These are phyloP conservation scores for Dioctria linearis DNA, from an alignment of 2,888 invertebrate species.

Conservation along the genomic window DNA sequence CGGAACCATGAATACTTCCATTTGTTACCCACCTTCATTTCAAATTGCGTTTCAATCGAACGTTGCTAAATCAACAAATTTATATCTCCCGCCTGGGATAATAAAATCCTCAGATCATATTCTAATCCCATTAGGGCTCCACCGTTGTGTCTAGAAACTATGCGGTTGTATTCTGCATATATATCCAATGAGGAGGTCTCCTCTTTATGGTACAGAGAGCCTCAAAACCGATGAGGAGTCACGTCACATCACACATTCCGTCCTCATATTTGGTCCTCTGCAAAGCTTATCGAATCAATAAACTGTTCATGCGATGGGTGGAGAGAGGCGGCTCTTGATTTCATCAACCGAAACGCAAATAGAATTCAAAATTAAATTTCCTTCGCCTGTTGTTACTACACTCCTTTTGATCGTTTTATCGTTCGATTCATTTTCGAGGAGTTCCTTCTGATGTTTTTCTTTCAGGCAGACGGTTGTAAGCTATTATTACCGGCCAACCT, in stretches of 20 bases:
- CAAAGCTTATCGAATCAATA: conserved; percentile 44
- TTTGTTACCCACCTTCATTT: conserved; percentile 2
- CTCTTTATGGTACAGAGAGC: background rate
- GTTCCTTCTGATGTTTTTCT: conserved; percentile 18
- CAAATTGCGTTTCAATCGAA: conserved; percentile 28
- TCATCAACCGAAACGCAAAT: conserved; percentile 51
- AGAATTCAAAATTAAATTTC: conserved; percentile 51
- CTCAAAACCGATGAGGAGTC: background rate
- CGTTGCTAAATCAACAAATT: conserved; percentile 38
- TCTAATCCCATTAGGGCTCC: conserved; percentile 39
- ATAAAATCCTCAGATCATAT: conserved; percentile 42
- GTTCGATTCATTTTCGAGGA: conserved; percentile 36
- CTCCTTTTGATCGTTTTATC: conserved; percentile 27
- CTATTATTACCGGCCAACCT: conserved; percentile 13
- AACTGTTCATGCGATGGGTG: conserved; percentile 31
- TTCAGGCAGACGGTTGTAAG: conserved; percentile 19
- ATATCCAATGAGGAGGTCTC: background rate
- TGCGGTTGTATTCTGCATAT: background rate
- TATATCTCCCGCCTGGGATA: conserved; percentile 32
- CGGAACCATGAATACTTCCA: background rate
- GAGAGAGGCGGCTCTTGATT: conserved; percentile 32
- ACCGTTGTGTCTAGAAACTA: conserved; percentile 25
- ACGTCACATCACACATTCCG: conserved; percentile 41
- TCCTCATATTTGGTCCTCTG: conserved; percentile 44
- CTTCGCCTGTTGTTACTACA: background rate